Conservation (phyloP, 2,888 invertebrate species). For the Dicycla oo region DNA sequence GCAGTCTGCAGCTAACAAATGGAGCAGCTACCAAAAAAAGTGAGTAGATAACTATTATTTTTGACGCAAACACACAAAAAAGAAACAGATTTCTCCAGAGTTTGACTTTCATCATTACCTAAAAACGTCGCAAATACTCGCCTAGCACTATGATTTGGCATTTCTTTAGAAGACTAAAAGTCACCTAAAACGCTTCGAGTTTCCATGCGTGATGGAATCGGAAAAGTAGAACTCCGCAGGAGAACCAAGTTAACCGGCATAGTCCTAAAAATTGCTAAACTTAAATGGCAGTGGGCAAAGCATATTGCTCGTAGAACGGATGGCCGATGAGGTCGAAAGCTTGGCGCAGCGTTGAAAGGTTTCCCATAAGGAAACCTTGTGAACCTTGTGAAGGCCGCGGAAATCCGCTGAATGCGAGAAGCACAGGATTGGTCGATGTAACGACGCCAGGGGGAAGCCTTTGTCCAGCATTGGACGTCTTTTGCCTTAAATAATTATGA, state of each 20-base stretch:
- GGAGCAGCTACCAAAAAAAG: conserved; percentile 61
- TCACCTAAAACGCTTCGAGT: background rate
- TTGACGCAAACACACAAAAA: background rate
- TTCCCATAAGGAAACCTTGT: background rate
- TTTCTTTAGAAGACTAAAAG: background rate
- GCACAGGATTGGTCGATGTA: background rate
- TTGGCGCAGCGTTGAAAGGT: background rate
- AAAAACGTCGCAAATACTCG: background rate
- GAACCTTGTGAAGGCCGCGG: background rate
- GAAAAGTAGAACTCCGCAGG: background rate
- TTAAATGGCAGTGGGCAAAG: background rate
- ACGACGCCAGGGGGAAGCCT: background rate
- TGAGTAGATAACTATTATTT: conserved; percentile 41
- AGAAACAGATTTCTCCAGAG: background rate
- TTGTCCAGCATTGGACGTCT: background rate
- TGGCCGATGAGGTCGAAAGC: background rate
- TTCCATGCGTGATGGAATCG: background rate
- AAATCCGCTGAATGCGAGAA: background rate
- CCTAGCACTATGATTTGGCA: too few species aligned
- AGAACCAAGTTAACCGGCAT: background rate
- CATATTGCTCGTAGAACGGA: background rate
- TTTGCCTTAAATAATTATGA: background rate
- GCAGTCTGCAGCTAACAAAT: conserved; percentile 48
- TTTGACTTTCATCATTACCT: background rate
- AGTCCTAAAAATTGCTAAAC: background rate